Evolutionary conservation across 1,140 invertebrate genomes (phyloP).

Genomic region (Drosophila ambigua): DNA sequence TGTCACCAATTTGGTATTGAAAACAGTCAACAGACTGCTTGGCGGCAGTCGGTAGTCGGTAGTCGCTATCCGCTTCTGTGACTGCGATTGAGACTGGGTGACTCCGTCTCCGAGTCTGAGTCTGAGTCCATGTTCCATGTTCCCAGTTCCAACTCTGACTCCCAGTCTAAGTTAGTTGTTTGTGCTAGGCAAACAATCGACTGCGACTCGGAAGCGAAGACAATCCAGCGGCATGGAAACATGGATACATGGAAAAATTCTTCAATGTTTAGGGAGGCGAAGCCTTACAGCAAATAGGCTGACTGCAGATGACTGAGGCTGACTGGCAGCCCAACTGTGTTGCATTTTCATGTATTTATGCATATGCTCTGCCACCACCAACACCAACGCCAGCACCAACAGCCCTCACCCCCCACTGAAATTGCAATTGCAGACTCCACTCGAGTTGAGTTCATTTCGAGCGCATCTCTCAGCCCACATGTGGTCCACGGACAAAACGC

Average conservation of each 20-base stretch:
- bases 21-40: conserved; percentile 42
- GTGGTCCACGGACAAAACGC: conserved; percentile 55
- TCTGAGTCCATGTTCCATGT: neutral
- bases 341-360: conserved; percentile 45
- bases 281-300: conserved; percentile 37
- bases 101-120: conserved; percentile 4
- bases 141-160: conserved; percentile 14
- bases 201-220: neutral
- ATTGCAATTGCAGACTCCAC: conserved; percentile 33
- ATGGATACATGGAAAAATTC: conserved; percentile 33
- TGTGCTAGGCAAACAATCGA: conserved; percentile 63
- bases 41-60: conserved; percentile 53
- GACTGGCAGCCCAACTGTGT: conserved; percentile 29
- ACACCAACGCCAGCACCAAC: neutral
- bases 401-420: conserved; percentile 9
- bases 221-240: conserved; percentile 37
- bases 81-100: conserved; percentile 1
- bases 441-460: conserved; percentile 37
- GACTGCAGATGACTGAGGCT: conserved; percentile 18
- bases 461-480: conserved; percentile 64
- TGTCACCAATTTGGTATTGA: conserved; percentile 76
- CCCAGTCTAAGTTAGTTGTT: conserved; percentile 50
- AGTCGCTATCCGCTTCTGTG: conserved; percentile 11
- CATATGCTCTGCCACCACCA: neutral
- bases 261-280: conserved; percentile 54